Base-by-base conservation (phyloP, 2,888 invertebrate species). In the Panzeria rudis region DNA sequence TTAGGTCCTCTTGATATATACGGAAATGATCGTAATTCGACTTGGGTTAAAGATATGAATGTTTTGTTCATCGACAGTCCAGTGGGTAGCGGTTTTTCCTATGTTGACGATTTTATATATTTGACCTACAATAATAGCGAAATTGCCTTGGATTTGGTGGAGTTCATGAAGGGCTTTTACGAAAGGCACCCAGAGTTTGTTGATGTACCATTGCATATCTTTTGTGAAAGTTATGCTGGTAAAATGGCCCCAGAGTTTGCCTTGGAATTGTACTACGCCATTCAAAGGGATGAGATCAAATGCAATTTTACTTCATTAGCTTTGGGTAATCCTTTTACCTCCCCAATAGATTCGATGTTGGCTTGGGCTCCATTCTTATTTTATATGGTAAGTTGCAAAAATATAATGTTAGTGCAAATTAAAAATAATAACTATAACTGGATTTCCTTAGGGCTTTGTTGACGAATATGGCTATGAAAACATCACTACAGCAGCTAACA, bases 191-290 rank as follows among this genome's bases (percentile, higher is more conserved):
- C 96, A 0, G 94, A 95, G 88, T 97, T 97, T 89, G 94, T 94
- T 90, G 93, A 92, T 11, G 94, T 96, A 0, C 96, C 97, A 0
- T 93, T 97, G 44, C 98, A 97, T 90, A 96, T 98, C 83, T 96
- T 97, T 89, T 96, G 96, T 25, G 97, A 98, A 92, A 97, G 97
- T 0, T 98, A 98, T 91, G 98, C 98, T 20, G 98, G 98, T 1
- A 98, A 98, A 93, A 98, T 98, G 97, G 96, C 97, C 0, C 95
- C 96, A 0, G 97, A 97, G 89, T 97, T 98, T 91, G 97, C 96
- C 91, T 93, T 89, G 50, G 91, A 92, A 83, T 84, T 92, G 23
- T 88, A 92, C 76, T 89, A 96, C 95, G 95, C 95, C n/a, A 94
- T 96, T 88, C 89, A 94, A 86, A 92, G 92, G 0, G 94, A 94